A percentile compares a stretch with the other conserved stretches of the same genome.
Evolutionary conservation across 2,113 vertebrate species (phyloP).

Genomic region (Stercorarius parasiticus): DNA sequence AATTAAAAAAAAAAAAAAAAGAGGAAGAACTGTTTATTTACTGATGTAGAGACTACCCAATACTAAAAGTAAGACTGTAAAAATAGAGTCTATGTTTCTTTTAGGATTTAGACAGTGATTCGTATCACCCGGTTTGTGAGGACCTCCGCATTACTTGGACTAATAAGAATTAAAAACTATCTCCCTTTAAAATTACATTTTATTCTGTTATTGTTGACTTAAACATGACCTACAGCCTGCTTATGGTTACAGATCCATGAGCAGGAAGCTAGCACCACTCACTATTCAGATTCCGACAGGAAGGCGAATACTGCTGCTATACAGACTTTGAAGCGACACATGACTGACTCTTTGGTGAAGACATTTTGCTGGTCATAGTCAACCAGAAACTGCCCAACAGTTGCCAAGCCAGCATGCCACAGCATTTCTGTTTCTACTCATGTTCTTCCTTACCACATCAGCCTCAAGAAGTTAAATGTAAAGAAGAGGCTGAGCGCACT

Average conservation of each 20-base stretch:
- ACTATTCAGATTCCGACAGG: not conserved
- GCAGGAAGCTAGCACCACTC: not conserved
- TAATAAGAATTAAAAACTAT: not conserved
- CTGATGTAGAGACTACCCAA: not conserved
- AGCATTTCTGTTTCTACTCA: not conserved
- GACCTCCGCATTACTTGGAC: not conserved
- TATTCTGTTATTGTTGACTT: not conserved
- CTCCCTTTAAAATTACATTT: not conserved
- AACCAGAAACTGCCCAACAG: not conserved
- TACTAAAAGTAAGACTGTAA: not conserved
- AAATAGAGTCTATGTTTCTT: not conserved
- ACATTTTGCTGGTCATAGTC: not conserved
- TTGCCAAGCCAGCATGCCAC: not conserved
- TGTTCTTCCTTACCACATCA: not conserved
- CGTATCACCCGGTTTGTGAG: not conserved
- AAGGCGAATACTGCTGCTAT: not conserved
- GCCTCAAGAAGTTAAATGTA: not conserved
- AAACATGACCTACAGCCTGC: not conserved
- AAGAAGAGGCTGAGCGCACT: not conserved
- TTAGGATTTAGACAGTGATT: not conserved
- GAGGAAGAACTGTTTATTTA: not conserved
- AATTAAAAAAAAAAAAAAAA: not conserved
- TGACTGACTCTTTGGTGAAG: not conserved
- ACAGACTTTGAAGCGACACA: not conserved
- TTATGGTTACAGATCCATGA: not conserved